Conservation (phyloP, 2,888 invertebrate species). For the Pandemis corylana region DNA sequence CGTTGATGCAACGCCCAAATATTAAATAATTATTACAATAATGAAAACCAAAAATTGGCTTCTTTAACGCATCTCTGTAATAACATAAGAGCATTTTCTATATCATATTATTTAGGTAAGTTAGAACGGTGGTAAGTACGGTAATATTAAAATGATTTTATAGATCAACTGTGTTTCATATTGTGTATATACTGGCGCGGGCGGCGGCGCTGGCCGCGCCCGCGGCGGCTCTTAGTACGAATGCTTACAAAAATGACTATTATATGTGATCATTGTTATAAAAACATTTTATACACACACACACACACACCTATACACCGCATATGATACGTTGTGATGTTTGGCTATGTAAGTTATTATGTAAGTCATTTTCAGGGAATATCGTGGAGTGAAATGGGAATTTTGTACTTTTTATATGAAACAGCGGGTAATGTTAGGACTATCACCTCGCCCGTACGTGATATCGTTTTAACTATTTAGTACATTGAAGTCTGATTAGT, state of each 20-base stretch:
- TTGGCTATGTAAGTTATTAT: conserved; percentile 74
- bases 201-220: background rate
- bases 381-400: conserved; percentile 54
- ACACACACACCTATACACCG: conserved; percentile 56
- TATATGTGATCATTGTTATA: conserved; percentile 44
- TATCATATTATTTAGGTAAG: conserved; percentile 76
- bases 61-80: conserved; percentile 74
- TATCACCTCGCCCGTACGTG: background rate
- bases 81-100: conserved; percentile 74
- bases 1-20: conserved; percentile 61
- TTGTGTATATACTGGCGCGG: conserved; percentile 27
- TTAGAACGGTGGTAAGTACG: conserved; percentile 53
- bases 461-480: conserved; percentile 25
- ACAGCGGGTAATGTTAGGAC: conserved; percentile 15
- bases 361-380: conserved; percentile 73
- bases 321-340: conserved; percentile 71
- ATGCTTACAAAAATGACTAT: conserved; percentile 43
- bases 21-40: conserved; percentile 61
- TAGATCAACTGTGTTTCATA: conserved; percentile 48
- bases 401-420: conserved; percentile 61
- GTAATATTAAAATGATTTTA: conserved; percentile 50
- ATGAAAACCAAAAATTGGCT: conserved; percentile 82
- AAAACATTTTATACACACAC: conserved; percentile 55
- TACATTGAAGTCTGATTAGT: conserved; percentile 66
- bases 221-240: conserved; percentile 17